Conservation (phyloP, 2,888 invertebrate genomes). For the Apotomis turbidana region DNA sequence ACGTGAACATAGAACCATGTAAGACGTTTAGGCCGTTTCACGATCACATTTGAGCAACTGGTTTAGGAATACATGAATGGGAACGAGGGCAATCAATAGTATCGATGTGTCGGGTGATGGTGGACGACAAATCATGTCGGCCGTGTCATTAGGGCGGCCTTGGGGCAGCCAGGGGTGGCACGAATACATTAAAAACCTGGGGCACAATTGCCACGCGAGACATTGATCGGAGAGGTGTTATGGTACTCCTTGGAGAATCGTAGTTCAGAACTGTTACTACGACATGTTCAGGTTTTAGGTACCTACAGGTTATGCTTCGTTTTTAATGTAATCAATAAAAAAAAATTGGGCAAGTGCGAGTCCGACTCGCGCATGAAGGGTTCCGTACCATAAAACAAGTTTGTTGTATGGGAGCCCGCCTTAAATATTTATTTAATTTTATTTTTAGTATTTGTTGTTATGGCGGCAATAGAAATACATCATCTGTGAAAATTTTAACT, state of each 20-base stretch:
- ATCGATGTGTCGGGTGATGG: constrained; percentile 44
- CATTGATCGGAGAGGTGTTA: constrained; percentile 1
- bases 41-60: constrained; percentile 34
- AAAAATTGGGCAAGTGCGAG: too few species aligned
- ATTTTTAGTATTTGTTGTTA: too few species aligned
- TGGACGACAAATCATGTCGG: constrained; percentile 46
- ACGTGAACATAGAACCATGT: constrained; percentile 14
- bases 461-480: too few species aligned
- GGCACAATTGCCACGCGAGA: not conserved
- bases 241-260: not conserved
- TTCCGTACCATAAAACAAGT: too few species aligned
- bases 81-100: constrained; percentile 62
- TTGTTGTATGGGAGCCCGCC: too few species aligned
- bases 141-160: constrained; percentile 52
- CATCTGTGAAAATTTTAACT: too few species aligned
- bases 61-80: constrained; percentile 44
- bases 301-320: too few species aligned
- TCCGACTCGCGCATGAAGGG: too few species aligned
- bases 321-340: too few species aligned
- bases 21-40: constrained; percentile 28
- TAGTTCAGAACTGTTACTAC: not conserved
- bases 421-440: too few species aligned
- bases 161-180: constrained; percentile 49
- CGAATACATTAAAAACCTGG: constrained; percentile 46
- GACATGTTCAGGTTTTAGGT: not conserved